These are phyloP conservation scores for Dinothrombium tinctorium DNA, from an alignment of 1,140 invertebrate genomes.

Conservation along the genomic window DNA sequence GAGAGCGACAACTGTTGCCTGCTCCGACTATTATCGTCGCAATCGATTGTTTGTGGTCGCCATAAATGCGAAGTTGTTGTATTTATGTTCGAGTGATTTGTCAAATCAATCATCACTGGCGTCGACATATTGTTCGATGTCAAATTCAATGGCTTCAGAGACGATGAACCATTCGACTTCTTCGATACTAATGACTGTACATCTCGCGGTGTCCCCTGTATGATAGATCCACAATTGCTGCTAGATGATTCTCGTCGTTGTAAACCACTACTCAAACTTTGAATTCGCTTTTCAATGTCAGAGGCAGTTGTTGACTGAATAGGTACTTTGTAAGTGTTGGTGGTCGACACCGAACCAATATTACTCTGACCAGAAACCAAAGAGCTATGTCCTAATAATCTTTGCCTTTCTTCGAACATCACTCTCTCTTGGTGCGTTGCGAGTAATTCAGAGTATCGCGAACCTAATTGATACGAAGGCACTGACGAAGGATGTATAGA, in stretches of 20 bases:
- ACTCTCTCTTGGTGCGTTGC: slow-evolving; percentile 5
- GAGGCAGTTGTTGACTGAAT: no score
- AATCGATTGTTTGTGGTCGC: background rate
- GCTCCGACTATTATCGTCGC: background rate
- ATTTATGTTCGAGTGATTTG: background rate
- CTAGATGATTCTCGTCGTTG: background rate
- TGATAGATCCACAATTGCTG: background rate
- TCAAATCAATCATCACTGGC: no score
- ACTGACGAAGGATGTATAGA: background rate
- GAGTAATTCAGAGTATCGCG: slow-evolving; percentile 3
- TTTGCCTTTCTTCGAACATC: background rate
- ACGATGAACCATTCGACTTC: no score
- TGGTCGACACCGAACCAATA: background rate
- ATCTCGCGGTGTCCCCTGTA: no score
- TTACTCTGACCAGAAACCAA: background rate
- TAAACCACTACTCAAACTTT: no score
- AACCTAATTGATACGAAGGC: slow-evolving; percentile 1
- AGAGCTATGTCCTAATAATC: background rate
- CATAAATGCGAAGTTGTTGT: background rate
- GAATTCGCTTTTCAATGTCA: no score
- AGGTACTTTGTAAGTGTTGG: background rate
- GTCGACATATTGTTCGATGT: no score
- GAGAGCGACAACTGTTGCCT: background rate
- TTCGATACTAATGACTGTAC: no score
- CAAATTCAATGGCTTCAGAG: no score